These are phyloP conservation scores for Centropus unirufus DNA, from an alignment of 2,113 vertebrate genomes.

Conservation along the genomic window DNA sequence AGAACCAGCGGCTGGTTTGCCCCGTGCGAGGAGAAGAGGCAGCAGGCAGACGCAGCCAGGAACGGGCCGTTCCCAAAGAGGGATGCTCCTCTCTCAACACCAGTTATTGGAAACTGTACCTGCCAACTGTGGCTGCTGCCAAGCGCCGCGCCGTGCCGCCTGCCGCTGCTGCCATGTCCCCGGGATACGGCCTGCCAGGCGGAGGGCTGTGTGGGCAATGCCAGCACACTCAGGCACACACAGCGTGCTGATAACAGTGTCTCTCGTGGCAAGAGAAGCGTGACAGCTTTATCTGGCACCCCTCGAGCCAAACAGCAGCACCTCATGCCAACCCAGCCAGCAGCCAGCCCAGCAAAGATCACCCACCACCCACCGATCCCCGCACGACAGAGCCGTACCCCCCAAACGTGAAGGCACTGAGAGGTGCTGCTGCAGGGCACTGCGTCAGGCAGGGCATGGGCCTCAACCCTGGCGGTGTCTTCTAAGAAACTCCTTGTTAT, in stretches of 20 bases:
- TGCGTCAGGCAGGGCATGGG: background rate
- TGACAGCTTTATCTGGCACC: background rate
- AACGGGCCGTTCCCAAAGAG: background rate
- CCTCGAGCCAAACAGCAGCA: background rate
- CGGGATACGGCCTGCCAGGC: background rate
- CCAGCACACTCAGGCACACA: background rate
- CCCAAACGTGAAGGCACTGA: background rate
- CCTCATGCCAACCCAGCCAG: background rate
- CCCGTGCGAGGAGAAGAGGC: background rate
- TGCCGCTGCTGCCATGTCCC: background rate
- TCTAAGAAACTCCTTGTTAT: conserved; percentile 1
- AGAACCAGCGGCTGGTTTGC: accelerated
- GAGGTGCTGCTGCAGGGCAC: background rate
- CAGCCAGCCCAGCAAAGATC: background rate
- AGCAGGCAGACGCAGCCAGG: background rate
- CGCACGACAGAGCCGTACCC: background rate
- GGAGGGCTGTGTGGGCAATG: background rate
- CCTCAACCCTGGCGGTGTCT: background rate
- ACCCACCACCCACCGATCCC: accelerated
- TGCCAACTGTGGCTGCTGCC: background rate
- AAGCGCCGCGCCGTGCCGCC: background rate
- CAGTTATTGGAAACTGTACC: conserved; percentile 5
- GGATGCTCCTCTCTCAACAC: conserved; percentile 31
- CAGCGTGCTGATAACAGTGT: background rate
- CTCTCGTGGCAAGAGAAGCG: background rate